Percentiles rank a stretch among this genome's conserved stretches.
Evolutionary conservation across 2,113 vertebrate species (phyloP).

Genomic region (Sakesphorus luctuosus): DNA sequence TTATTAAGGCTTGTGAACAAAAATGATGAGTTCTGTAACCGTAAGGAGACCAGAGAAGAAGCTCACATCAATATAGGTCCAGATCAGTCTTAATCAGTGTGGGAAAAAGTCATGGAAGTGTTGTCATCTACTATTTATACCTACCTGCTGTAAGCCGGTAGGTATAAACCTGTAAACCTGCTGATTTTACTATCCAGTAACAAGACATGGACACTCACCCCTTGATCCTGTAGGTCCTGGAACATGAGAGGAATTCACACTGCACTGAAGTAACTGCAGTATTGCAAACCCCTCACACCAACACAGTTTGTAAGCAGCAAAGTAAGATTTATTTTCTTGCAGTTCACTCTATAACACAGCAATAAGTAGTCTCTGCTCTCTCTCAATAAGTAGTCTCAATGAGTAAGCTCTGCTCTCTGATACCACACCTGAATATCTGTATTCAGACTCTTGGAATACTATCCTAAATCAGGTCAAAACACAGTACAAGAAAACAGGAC

Average conservation of each 20-base stretch:
- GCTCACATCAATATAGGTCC: not conserved
- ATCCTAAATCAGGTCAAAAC: constrained; percentile 14
- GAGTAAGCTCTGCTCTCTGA: not conserved
- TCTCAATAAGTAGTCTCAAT: not conserved
- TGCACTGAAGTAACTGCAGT: not conserved
- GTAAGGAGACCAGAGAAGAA: not conserved
- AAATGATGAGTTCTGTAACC: not conserved
- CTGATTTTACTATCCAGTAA: not conserved
- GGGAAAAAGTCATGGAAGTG: not conserved
- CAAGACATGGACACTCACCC: not conserved
- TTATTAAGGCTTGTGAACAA: not conserved
- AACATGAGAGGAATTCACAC: not conserved
- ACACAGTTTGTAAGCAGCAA: not conserved
- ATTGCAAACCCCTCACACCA: not conserved
- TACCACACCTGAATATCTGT: not conserved
- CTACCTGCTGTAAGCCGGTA: not conserved
- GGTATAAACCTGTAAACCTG: no score
- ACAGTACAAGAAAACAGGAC: not conserved
- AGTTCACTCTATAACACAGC: not conserved
- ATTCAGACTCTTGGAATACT: not conserved
- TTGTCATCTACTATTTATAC: not conserved
- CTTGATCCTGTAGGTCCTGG: not conserved
- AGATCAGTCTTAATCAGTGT: not conserved
- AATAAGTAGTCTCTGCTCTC: not conserved
- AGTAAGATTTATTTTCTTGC: not conserved